phyloP scores from a whole-genome alignment of 1,140 invertebrate species.

The Drosophila quadrilineata region DNA sequence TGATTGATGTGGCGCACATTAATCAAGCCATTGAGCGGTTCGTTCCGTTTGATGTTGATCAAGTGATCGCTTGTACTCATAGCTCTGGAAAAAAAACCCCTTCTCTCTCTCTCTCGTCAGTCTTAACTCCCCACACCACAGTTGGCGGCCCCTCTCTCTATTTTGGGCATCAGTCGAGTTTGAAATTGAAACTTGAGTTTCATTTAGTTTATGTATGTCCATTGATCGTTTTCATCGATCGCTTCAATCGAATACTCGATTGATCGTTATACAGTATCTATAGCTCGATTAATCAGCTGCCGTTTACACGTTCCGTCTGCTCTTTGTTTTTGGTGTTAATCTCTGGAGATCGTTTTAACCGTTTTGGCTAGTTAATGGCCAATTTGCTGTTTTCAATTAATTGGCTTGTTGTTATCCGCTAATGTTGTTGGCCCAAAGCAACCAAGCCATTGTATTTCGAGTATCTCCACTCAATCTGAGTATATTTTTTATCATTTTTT shows the following conservation, averaged over 20 bases:
- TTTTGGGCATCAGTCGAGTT: slow-evolving; percentile 3
- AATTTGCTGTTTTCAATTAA: slow-evolving; percentile 79
- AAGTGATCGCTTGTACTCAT: slow-evolving; percentile 62
- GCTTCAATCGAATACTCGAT: slow-evolving; percentile 9
- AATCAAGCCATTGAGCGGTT: slow-evolving; percentile 70
- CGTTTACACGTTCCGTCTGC: slow-evolving; percentile 44
- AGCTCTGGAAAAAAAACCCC: no score
- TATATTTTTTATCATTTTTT: background rate
- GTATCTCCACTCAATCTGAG: slow-evolving; percentile 17
- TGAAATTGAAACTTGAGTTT: slow-evolving; percentile 12
- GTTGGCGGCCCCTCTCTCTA: background rate
- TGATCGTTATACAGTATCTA: no score
- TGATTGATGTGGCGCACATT: slow-evolving; percentile 76
- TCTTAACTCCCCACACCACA: background rate
- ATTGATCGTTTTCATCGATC: slow-evolving; percentile 33
- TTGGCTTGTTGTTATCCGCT: slow-evolving; percentile 63
- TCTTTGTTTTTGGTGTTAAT: slow-evolving; percentile 22
- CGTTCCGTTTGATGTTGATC: slow-evolving; percentile 67
- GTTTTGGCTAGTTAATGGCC: slow-evolving; percentile 63
- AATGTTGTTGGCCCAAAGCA: slow-evolving; percentile 46
- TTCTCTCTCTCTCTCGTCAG: background rate
- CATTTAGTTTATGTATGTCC: slow-evolving; percentile 19
- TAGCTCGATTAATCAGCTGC: slow-evolving; percentile 18
- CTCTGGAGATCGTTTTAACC: slow-evolving; percentile 28
- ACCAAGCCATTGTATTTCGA: slow-evolving; percentile 21